Conservation (phyloP, 2,113 vertebrate genomes). For the Arvicanthis niloticus region DNA sequence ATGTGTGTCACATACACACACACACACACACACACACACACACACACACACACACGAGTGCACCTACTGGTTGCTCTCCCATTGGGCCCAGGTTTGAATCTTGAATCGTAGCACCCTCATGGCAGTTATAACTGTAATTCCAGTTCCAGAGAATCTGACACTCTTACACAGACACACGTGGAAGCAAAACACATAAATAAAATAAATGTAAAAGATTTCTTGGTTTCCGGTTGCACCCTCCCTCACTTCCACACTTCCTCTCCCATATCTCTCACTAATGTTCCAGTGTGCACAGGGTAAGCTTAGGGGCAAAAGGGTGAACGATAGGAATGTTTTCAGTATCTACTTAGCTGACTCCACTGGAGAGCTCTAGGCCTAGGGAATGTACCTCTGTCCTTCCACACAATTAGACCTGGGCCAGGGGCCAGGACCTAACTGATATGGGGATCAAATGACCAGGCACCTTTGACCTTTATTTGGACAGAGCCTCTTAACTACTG, state of each 20-base stretch:
- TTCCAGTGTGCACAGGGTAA: background rate
- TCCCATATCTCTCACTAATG: background rate
- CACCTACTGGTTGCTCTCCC: too few species aligned
- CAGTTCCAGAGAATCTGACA: too few species aligned
- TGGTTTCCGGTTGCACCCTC: background rate
- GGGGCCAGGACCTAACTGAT: constrained; percentile 31
- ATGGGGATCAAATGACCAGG: constrained; percentile 40
- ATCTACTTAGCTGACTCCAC: background rate
- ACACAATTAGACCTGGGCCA: background rate
- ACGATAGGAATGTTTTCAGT: background rate
- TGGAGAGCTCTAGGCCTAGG: background rate
- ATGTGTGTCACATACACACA: too few species aligned
- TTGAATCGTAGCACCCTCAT: too few species aligned
- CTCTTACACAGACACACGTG: too few species aligned
- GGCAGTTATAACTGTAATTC: too few species aligned
- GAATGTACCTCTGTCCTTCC: background rate
- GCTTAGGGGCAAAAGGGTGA: background rate
- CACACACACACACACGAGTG: too few species aligned
- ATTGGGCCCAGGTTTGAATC: too few species aligned
- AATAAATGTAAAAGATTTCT: background rate
- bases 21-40: too few species aligned
- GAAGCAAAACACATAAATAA: too few species aligned
- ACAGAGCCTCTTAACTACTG: background rate
- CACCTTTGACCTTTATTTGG: constrained; percentile 54
- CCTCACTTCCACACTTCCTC: background rate